phyloP scores from a whole-genome alignment of 2,797 vertebrate genomes.

The Myotis daubentonii region DNA sequence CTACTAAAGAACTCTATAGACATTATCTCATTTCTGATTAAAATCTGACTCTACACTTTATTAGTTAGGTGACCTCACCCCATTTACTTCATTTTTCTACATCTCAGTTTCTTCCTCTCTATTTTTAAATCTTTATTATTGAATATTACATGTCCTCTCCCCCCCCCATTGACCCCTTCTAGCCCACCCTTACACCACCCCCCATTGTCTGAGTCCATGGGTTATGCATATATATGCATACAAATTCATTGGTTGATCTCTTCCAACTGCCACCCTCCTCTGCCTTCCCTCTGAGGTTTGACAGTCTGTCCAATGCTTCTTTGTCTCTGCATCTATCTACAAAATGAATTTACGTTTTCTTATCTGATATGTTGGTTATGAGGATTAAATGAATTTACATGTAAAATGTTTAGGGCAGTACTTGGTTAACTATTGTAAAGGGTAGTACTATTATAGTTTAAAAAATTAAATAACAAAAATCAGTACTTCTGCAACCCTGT shows the following conservation, averaged over 20 bases:
- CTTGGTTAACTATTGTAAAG: background rate
- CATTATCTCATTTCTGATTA: background rate
- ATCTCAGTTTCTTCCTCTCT: background rate
- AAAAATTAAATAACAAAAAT: slow-evolving; percentile 2
- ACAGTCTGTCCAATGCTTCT: too few relatives aligned
- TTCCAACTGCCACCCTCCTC: too few relatives aligned
- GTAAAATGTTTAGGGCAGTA: background rate
- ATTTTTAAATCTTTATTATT: too few relatives aligned
- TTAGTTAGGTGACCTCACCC: background rate
- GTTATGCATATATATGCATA: too few relatives aligned
- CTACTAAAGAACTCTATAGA: background rate
- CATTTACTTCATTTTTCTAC: background rate
- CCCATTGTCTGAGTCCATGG: too few relatives aligned
- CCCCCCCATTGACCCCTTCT: too few relatives aligned
- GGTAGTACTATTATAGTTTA: background rate
- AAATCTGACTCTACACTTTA: background rate
- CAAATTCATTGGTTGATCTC: too few relatives aligned
- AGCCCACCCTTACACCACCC: too few relatives aligned
- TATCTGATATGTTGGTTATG: background rate
- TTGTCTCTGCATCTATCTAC: background rate
- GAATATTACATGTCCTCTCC: too few relatives aligned
- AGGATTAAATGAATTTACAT: background rate
- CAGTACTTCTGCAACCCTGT: background rate
- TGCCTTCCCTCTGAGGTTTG: too few relatives aligned
- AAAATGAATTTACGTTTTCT: background rate